phyloP scores from a whole-genome alignment of 2,113 vertebrate genomes.

The Ancistrus triradiatus region DNA sequence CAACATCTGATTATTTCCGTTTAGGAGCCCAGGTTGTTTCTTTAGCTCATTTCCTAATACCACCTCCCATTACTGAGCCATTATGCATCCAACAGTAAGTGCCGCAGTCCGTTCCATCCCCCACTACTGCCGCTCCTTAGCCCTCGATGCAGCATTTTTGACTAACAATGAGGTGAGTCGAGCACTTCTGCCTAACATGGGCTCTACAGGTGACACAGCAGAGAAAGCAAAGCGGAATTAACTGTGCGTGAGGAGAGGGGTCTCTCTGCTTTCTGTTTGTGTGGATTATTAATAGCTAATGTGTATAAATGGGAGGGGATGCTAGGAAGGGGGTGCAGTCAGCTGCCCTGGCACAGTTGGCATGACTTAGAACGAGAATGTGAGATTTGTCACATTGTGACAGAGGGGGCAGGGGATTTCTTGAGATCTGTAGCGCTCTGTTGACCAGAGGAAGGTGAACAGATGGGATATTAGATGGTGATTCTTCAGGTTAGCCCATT shows the following conservation, averaged over 20 bases:
- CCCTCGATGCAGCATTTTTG: not conserved
- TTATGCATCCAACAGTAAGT: too few relatives aligned
- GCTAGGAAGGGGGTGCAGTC: slow-evolving; percentile 32
- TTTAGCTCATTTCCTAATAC: too few relatives aligned
- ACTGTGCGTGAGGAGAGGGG: not conserved
- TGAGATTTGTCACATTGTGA: slow-evolving; percentile 20
- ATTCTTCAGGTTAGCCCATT: not conserved
- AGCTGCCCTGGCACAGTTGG: slow-evolving; percentile 41
- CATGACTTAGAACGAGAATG: slow-evolving; percentile 25
- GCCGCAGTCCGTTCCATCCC: not conserved
- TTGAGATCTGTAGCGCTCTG: not conserved
- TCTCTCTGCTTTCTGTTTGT: not conserved
- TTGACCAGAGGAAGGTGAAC: not conserved
- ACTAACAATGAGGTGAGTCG: too few relatives aligned
- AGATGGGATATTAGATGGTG: not conserved
- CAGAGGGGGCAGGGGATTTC: slow-evolving; percentile 2
- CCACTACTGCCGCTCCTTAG: not conserved
- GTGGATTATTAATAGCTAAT: slow-evolving; percentile 48
- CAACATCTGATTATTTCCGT: too few relatives aligned
- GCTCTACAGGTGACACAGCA: too few relatives aligned
- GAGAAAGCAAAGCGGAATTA: not conserved
- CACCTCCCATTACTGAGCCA: too few relatives aligned
- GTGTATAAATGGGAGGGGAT: slow-evolving; percentile 31
- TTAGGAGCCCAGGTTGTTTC: too few relatives aligned
- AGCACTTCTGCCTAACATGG: too few relatives aligned